Base-by-base conservation (phyloP, 2,113 vertebrate genomes). In the Paramisgurnus dabryanus region DNA sequence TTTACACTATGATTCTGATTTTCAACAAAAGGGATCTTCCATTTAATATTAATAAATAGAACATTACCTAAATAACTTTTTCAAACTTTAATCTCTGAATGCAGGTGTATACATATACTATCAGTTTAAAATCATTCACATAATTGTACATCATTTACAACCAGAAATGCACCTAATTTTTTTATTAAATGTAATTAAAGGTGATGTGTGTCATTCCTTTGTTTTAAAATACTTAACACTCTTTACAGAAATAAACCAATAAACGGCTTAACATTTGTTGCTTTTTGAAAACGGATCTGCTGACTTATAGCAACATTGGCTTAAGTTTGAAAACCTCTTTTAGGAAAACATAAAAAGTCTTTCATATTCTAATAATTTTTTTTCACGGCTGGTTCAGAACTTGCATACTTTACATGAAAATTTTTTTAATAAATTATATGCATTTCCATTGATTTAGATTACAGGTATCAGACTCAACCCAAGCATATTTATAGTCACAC, bases 1-100 rank as follows among this genome's bases (percentile, higher is more conserved):
- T 74, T 39, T 9, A 17, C 17, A 15, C 4, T 15, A 15, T 50
- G 11, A 7, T 47, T 47, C 5, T 67, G 2, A 7, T 11, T 43
- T 7, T 18, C 6, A 58, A 72, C 43, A 74, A 74, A 74, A 57
- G n/a, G 55, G 17, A 43, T 60, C 10, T 74, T 45, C 18, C 27
- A 72, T 72, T n/a, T 41, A 55, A 57, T 40, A 72, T 18, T 18
- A 41, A 57, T 58, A 72, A 73, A 43, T 34, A 70, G 27, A 27
- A 13, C 40, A 60, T 45, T 12, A 74, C 58, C 34, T 58, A 58
- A 58, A 72, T n/a, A 17, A 50, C 6, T 47, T 10, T 47, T 47
- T 47, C 10, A 5, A 53, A 10, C 11, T 15, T 15, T 4, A 9
- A 10, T 22, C 2, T 22, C 43, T 60, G n/a, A 40, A 41, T 17